phyloP scores from a whole-genome alignment of 1,140 invertebrate genomes.

The Rhysida immarginata region DNA sequence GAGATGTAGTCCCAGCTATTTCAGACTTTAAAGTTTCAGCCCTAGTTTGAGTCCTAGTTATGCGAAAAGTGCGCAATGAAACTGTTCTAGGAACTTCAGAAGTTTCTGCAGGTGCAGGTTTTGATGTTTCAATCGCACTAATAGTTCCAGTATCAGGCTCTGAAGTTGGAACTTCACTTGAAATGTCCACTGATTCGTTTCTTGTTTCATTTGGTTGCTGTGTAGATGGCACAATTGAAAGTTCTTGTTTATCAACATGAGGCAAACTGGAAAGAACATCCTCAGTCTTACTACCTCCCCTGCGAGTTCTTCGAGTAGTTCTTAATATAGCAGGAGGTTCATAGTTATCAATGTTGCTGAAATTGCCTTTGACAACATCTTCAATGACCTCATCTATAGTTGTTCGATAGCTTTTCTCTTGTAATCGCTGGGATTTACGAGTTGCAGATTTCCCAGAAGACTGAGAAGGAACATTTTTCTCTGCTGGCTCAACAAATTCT shows the following conservation, averaged over 20 bases:
- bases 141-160: background rate
- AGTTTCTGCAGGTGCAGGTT: background rate
- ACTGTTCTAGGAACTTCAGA: background rate
- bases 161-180: background rate
- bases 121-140: background rate
- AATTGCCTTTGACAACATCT: slow-evolving; percentile 52
- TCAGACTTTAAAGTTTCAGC: background rate
- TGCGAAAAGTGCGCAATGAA: slow-evolving; percentile 8
- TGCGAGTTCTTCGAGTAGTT: background rate
- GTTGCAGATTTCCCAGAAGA: slow-evolving; percentile 33
- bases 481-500: background rate
- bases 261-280: too few relatives aligned
- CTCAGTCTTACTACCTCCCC: background rate
- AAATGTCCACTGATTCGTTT: background rate
- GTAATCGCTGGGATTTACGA: slow-evolving; percentile 58
- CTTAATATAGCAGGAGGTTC: slow-evolving; percentile 3
- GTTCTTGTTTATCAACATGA: background rate
- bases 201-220: background rate
- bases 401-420: slow-evolving; percentile 53
- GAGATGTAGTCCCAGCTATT: background rate
- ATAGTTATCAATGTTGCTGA: slow-evolving; percentile 2
- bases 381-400: slow-evolving; percentile 73
- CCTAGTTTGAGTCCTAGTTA: slow-evolving; percentile 1
- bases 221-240: background rate
- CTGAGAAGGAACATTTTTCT: background rate